phyloP scores from a whole-genome alignment of 2,113 vertebrate genomes.

The Microtus richardsoni region DNA sequence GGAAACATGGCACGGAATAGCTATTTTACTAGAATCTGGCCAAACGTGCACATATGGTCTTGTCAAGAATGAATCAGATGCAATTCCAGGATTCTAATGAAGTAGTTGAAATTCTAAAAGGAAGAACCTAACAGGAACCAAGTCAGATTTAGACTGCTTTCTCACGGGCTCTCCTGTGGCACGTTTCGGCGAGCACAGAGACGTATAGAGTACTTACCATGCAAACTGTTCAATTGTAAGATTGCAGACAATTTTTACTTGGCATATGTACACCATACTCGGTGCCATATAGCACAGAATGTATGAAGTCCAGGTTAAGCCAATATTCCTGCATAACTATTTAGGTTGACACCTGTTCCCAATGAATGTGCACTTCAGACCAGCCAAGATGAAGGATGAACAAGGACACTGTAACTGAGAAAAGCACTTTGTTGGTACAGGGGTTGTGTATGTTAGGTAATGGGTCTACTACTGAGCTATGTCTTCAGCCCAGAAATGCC shows the following conservation, averaged over 20 bases:
- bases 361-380: constrained; percentile 14
- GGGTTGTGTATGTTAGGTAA: neutral
- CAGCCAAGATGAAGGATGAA: neutral
- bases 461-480: neutral
- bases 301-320: constrained; percentile 36
- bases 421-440: neutral
- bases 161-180: neutral
- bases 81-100: constrained; percentile 77
- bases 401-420: neutral
- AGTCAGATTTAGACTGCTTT: constrained; percentile 53
- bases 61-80: constrained; percentile 76
- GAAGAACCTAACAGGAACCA: constrained; percentile 54
- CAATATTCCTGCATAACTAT: constrained; percentile 37
- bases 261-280: neutral
- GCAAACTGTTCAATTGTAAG: constrained; percentile 56
- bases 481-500: neutral
- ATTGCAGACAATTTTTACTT: constrained; percentile 32
- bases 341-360: constrained; percentile 2
- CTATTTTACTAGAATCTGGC: constrained; percentile 76
- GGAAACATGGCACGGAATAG: constrained; percentile 75
- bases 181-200: neutral
- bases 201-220: constrained; percentile 19
- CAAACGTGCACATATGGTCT: constrained; percentile 78
- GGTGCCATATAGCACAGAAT: neutral
- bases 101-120: constrained; percentile 72